Evolutionary conservation across 1,140 invertebrate species (phyloP).

Genomic region (Chymomyza costata): DNA sequence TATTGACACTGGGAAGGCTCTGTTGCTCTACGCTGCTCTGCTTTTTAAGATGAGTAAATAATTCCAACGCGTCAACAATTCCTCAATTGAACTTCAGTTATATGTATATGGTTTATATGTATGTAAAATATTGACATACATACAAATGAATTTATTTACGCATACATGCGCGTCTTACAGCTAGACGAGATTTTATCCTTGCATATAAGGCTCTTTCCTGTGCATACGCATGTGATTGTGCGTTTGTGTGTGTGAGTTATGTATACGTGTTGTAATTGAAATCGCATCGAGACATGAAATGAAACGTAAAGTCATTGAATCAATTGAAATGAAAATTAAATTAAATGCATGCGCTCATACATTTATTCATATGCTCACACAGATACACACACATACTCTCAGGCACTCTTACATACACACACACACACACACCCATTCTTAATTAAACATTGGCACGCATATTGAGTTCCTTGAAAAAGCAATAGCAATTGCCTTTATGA

Average conservation of each 20-base stretch:
- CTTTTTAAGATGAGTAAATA: conserved; percentile 31
- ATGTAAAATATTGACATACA: too few relatives aligned
- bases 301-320: conserved; percentile 73
- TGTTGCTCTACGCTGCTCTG: too few relatives aligned
- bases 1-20: conserved; percentile 3
- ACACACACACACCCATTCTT: conserved; percentile 55
- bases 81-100: conserved; percentile 6
- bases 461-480: conserved; percentile 65
- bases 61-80: conserved; percentile 36
- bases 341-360: conserved; percentile 68
- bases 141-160: too few relatives aligned
- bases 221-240: not conserved
- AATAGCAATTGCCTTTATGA: conserved; percentile 52
- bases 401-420: conserved; percentile 16
- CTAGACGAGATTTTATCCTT: conserved; percentile 29
- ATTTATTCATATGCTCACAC: conserved; percentile 56
- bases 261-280: conserved; percentile 56
- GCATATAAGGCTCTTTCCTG: not conserved
- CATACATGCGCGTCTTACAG: conserved; percentile 2
- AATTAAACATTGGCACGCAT: conserved; percentile 67
- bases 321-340: conserved; percentile 74
- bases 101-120: too few relatives aligned
- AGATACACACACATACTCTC: conserved; percentile 20
- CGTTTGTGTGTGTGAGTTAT: conserved; percentile 8
- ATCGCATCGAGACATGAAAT: conserved; percentile 70